Base-by-base conservation (phyloP, 2,113 vertebrate genomes). In the Meles meles region DNA sequence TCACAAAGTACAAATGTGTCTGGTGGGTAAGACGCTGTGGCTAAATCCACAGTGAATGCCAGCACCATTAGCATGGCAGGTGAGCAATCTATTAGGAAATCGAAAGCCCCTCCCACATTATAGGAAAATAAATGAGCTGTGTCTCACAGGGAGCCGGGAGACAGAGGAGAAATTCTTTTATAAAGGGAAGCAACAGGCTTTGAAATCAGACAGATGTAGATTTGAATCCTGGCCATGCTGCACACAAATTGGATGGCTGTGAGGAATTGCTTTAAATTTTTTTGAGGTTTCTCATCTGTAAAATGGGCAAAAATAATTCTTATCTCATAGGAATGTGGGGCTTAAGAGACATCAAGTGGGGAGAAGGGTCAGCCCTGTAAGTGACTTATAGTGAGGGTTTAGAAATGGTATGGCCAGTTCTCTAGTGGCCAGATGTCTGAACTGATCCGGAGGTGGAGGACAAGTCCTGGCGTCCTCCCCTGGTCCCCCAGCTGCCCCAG, bases 41-140 rank as follows among this genome's bases (percentile, higher is more conserved):
- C 52, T 55, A 42, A 87, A 74, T 20, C 79, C 69, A n/a, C 25
- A 31, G 52, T 49, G 81, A 90, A 86, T 61, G 85, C 44, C 89
- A 90, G 71, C 84, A 65, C 65, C 65, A 47, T 83, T 61, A 82
- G 47, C 10, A 63, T 17, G 65, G 67, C 90, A 97, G 93, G 96
- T 94, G 90, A 97, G 76, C 76, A 82, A 94, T 95, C 93, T 93
- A 65, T 95, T 93, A 95, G 76, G 57, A 96, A 88, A 93, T 81
- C 0, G 0, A 87, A 90, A 42, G 17, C 81, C 85, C 89, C 87
- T 92, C 88, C 95, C 90, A 96, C 79, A 57, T 94, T 90, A 97
- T 52, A 93, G 55, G 49, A 86, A 94, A 97, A 96, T 65, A 96
- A 96, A 96, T 88, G 87, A 96, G 69, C 80, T 96, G 77, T 87